phyloP scores from a whole-genome alignment of 2,113 vertebrate genomes.

The Nibea coibor region DNA sequence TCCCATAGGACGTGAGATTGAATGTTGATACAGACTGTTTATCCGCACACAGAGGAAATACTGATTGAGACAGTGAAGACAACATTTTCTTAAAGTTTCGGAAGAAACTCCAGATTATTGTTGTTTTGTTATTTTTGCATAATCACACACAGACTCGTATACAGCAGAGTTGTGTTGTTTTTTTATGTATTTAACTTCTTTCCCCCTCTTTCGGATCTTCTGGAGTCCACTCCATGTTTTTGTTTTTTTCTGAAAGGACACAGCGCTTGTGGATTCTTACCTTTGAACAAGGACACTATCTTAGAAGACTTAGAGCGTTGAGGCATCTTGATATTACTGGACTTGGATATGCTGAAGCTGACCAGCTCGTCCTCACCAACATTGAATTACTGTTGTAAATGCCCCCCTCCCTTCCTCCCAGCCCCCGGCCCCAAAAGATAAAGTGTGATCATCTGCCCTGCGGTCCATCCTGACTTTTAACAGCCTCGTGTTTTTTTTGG shows the following conservation, averaged over 20 bases:
- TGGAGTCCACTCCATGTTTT: slow-evolving; percentile 49
- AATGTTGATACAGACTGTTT: slow-evolving; percentile 74
- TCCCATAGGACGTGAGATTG: slow-evolving; percentile 48
- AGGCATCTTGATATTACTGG: slow-evolving; percentile 54
- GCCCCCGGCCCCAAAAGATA: background rate
- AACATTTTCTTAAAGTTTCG: slow-evolving; percentile 69
- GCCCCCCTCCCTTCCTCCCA: background rate
- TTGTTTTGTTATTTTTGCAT: slow-evolving; percentile 60
- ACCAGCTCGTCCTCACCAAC: slow-evolving; percentile 38
- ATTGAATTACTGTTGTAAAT: slow-evolving; percentile 54
- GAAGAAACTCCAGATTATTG: slow-evolving; percentile 61
- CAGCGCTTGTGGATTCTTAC: slow-evolving; percentile 60
- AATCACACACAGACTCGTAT: slow-evolving; percentile 67
- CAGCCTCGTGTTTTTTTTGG: slow-evolving; percentile 4
- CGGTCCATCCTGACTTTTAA: slow-evolving; percentile 49
- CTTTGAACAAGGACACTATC: slow-evolving; percentile 68
- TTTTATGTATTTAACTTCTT: slow-evolving; percentile 71
- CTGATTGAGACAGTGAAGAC: slow-evolving; percentile 57
- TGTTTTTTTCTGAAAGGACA: slow-evolving; percentile 50
- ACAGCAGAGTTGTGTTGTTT: slow-evolving; percentile 61
- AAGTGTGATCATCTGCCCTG: slow-evolving; percentile 35
- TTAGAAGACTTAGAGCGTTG: slow-evolving; percentile 65
- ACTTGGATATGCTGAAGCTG: slow-evolving; percentile 36
- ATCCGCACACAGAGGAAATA: slow-evolving; percentile 79
- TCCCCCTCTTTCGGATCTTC: slow-evolving; percentile 48